phyloP scores from a whole-genome alignment of 2,113 vertebrate species.

The Poeciliopsis occidentalis region DNA sequence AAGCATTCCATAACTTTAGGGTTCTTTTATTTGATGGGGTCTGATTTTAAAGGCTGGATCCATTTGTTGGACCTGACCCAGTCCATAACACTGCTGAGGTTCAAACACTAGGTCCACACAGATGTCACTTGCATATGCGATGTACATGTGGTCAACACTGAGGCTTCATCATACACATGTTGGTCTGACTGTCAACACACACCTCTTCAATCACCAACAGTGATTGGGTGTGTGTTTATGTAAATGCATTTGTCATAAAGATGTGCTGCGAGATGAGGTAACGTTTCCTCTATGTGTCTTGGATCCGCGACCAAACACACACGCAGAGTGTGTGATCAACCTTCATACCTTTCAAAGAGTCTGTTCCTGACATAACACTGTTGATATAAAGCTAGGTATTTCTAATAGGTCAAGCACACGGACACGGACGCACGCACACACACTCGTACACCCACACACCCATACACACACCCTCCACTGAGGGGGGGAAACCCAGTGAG shows the following conservation, averaged over 20 bases:
- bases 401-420: constrained; percentile 25
- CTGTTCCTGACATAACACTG: constrained; percentile 45
- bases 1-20: neutral
- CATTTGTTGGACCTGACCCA: constrained; percentile 31
- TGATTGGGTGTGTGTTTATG: neutral
- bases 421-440: neutral
- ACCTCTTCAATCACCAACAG: neutral
- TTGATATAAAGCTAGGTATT: constrained; percentile 40
- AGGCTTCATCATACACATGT: neutral
- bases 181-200: neutral
- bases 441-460: constrained; percentile 9
- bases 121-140: constrained; percentile 10
- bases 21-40: constrained; percentile 1
- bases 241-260: constrained; percentile 2
- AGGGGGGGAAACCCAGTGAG: constrained; percentile 20
- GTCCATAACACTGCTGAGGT: constrained; percentile 66
- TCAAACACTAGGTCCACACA: constrained; percentile 36
- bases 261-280: neutral
- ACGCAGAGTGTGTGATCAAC: constrained; percentile 7
- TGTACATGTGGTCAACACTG: neutral
- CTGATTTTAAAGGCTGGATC: constrained; percentile 28
- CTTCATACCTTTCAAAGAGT: constrained; percentile 24
- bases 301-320: neutral
- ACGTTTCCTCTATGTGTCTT: neutral
- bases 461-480: constrained; percentile 9